Conservation (phyloP, 2,113 vertebrate species). For the Ceuthmochares aereus region DNA sequence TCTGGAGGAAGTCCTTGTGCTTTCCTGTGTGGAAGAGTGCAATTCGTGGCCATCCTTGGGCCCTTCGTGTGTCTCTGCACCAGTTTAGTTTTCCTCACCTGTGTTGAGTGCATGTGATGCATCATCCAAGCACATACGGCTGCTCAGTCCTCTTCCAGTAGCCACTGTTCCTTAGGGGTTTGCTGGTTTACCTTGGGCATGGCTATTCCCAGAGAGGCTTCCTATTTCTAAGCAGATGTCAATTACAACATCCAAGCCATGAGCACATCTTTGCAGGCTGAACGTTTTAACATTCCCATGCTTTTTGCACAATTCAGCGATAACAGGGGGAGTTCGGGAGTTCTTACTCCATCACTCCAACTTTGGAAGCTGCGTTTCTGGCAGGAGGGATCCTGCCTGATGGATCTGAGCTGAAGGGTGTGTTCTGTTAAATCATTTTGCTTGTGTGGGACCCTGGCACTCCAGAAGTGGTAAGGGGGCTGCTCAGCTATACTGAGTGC, state of each 20-base stretch:
- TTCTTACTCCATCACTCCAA: background rate
- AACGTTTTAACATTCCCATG: background rate
- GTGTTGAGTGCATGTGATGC: rapidly evolving
- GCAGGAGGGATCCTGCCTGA: background rate
- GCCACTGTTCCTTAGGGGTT: background rate
- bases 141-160: rapidly evolving
- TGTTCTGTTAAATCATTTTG: background rate
- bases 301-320: rapidly evolving
- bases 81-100: background rate
- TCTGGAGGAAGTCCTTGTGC: background rate
- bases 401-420: background rate
- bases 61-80: rapidly evolving
- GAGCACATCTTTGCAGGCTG: background rate
- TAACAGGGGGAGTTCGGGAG: background rate
- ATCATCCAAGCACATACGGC: rapidly evolving
- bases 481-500: background rate
- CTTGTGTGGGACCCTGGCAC: rapidly evolving
- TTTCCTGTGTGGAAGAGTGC: background rate
- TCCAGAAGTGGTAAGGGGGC: background rate
- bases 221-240: background rate
- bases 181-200: background rate
- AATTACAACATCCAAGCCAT: rapidly evolving
- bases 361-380: background rate
- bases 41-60: background rate
- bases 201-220: background rate